Conservation (phyloP, 2,888 invertebrate species). For the Drosophila maculinotata region DNA sequence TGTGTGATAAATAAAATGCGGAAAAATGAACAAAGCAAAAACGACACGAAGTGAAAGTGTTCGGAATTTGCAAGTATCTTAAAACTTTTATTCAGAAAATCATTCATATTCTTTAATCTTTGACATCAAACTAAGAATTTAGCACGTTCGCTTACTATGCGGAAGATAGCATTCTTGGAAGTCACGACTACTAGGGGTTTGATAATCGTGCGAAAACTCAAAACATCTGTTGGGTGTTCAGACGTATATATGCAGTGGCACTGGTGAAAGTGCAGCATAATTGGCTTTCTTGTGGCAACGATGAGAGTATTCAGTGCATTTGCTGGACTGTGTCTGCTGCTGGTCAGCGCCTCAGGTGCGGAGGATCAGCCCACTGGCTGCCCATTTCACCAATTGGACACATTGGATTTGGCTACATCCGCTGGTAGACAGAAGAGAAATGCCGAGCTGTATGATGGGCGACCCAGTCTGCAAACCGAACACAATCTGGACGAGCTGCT, state of each 20-base stretch:
- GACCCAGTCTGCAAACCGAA: conserved; percentile 11
- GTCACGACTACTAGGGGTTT: conserved; percentile 29
- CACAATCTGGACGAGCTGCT: conserved; percentile 52
- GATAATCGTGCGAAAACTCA: conserved; percentile 51
- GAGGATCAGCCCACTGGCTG: conserved; percentile 29
- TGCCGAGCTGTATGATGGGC: conserved; percentile 14
- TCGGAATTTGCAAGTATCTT: neutral
- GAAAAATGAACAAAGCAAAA: neutral
- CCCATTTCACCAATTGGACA: conserved; percentile 39
- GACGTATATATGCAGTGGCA: conserved; percentile 56
- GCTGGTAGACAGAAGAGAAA: conserved; percentile 33
- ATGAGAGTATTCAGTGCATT: conserved; percentile 46
- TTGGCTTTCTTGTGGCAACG: conserved; percentile 26
- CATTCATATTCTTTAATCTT: conserved; percentile 47
- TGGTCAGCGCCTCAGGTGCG: conserved; percentile 2
- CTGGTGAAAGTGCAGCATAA: conserved; percentile 36
- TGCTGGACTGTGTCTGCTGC: conserved; percentile 30
- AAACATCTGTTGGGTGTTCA: conserved; percentile 15
- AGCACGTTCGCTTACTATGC: conserved; percentile 36
- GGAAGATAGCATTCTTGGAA: conserved; percentile 42
- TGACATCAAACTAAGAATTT: conserved; percentile 56
- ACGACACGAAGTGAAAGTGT: conserved; percentile 18
- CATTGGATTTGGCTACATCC: conserved; percentile 4
- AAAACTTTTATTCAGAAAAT: conserved; percentile 13
- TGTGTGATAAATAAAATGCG: neutral